phyloP scores from a whole-genome alignment of 2,888 invertebrate species.

The Serripes groenlandicus region DNA sequence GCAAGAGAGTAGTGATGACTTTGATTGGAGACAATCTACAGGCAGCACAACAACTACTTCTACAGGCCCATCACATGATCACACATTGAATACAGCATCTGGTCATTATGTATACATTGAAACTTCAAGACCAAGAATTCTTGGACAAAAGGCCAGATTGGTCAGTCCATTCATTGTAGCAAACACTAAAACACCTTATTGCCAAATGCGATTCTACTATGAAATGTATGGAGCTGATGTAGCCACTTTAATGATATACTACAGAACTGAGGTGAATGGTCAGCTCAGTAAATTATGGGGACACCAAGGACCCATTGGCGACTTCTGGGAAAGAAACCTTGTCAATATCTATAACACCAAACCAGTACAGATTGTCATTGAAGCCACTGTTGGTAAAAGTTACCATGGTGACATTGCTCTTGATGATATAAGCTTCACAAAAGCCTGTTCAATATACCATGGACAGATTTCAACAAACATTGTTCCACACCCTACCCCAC shows the following conservation, averaged over 20 bases:
- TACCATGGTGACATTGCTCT: slow-evolving; percentile 81
- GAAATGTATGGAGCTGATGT: slow-evolving; percentile 82
- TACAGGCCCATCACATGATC: slow-evolving; percentile 84
- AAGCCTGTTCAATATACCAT: slow-evolving; percentile 72
- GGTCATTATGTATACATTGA: slow-evolving; percentile 83
- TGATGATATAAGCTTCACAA: slow-evolving; percentile 83
- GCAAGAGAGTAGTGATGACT: slow-evolving; percentile 82
- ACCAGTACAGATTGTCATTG: slow-evolving; percentile 81
- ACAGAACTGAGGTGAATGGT: slow-evolving; percentile 76
- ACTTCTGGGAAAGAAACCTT: slow-evolving; percentile 77
- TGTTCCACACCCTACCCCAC: slow-evolving; percentile 56
- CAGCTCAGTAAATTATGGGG: slow-evolving; percentile 66
- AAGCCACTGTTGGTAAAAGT: slow-evolving; percentile 77
- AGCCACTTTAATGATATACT: slow-evolving; percentile 78
- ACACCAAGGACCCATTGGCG: slow-evolving; percentile 69
- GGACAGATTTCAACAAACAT: slow-evolving; percentile 70
- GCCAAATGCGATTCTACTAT: slow-evolving; percentile 81
- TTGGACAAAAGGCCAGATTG: slow-evolving; percentile 83
- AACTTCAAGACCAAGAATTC: slow-evolving; percentile 72
- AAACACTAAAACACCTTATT: slow-evolving; percentile 61
- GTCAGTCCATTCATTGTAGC: slow-evolving; percentile 71
- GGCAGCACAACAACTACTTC: slow-evolving; percentile 76
- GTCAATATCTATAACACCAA: slow-evolving; percentile 68
- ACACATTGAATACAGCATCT: slow-evolving; percentile 77
- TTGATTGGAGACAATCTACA: slow-evolving; percentile 82